These are phyloP conservation scores for Notamacropus eugenii DNA, from an alignment of 2,797 vertebrate species.

Conservation along the genomic window DNA sequence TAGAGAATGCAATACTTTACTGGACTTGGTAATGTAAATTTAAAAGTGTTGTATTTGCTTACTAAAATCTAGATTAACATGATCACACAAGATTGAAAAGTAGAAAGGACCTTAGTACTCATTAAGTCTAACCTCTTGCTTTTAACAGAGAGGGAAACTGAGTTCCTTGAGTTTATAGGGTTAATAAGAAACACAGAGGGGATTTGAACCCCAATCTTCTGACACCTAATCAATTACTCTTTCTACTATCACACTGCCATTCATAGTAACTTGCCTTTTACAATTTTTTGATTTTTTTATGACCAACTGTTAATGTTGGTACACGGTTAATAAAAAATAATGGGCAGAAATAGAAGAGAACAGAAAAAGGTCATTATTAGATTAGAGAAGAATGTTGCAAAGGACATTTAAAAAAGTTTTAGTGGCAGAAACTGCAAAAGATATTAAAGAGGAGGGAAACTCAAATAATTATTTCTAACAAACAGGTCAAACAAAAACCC, in stretches of 20 bases:
- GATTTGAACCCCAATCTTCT: background rate
- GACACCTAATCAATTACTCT: background rate
- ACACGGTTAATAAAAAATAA: slow-evolving; percentile 29
- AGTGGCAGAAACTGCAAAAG: background rate
- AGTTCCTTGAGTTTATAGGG: background rate
- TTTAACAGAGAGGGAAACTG: background rate
- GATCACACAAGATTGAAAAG: background rate
- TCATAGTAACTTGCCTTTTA: slow-evolving; percentile 4
- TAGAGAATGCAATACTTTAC: background rate
- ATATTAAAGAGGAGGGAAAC: background rate
- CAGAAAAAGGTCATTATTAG: slow-evolving; percentile 8
- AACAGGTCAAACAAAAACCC: background rate
- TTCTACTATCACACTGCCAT: slow-evolving; percentile 8
- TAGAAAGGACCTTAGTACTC: background rate
- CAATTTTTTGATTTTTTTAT: slow-evolving; percentile 4
- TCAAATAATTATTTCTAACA: slow-evolving; percentile 17
- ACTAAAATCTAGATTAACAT: background rate
- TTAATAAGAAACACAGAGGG: background rate
- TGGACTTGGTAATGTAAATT: slow-evolving; percentile 18
- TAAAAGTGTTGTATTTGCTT: slow-evolving; percentile 33
- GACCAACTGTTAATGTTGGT: background rate
- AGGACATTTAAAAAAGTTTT: background rate
- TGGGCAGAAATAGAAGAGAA: slow-evolving; percentile 31
- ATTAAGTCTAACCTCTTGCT: background rate
- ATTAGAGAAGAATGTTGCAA: background rate